phyloP scores from a whole-genome alignment of 1,140 invertebrate species.

The Asbolus verrucosus region DNA sequence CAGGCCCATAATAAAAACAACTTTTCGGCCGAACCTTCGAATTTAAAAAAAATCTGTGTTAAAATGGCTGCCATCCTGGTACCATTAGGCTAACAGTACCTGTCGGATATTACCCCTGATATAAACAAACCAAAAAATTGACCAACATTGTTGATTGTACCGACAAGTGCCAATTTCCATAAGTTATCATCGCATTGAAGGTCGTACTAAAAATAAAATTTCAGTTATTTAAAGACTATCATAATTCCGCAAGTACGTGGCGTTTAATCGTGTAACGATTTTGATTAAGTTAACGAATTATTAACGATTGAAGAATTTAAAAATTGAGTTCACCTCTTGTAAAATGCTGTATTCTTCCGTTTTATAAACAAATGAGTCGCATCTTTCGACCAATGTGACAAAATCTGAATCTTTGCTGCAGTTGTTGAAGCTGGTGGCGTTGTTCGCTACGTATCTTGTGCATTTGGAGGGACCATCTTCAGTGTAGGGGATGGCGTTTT shows the following conservation, averaged over 20 bases:
- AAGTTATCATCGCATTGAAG: conserved; percentile 72
- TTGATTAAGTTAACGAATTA: too few species aligned
- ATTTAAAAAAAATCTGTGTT: conserved; percentile 18
- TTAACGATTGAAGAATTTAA: too few species aligned
- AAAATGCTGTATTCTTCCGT: conserved; percentile 65
- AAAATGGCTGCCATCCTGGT: too few species aligned
- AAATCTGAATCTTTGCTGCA: conserved; percentile 27
- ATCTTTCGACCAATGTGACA: conserved; percentile 55
- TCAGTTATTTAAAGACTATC: too few species aligned
- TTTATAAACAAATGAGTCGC: conserved; percentile 67
- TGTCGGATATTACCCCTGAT: conserved; percentile 76
- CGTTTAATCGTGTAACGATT: too few species aligned
- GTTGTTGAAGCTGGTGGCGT: conserved; percentile 65
- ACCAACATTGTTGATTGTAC: conserved; percentile 78
- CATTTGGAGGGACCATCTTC: conserved; percentile 67
- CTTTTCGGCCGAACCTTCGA: conserved; percentile 73
- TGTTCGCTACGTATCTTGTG: conserved; percentile 63
- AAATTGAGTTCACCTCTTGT: conserved; percentile 52
- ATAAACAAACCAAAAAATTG: conserved; percentile 78
- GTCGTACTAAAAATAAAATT: conserved; percentile 66
- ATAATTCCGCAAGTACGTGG: too few species aligned
- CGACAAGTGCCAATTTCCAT: conserved; percentile 79
- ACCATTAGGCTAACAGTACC: too few species aligned
- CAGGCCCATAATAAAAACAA: conserved; percentile 71
- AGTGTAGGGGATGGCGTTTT: conserved; percentile 67